A percentile compares a stretch with the other conserved stretches of the same genome.
Conservation (phyloP, 2,888 invertebrate genomes). For the Panopea generosa region DNA sequence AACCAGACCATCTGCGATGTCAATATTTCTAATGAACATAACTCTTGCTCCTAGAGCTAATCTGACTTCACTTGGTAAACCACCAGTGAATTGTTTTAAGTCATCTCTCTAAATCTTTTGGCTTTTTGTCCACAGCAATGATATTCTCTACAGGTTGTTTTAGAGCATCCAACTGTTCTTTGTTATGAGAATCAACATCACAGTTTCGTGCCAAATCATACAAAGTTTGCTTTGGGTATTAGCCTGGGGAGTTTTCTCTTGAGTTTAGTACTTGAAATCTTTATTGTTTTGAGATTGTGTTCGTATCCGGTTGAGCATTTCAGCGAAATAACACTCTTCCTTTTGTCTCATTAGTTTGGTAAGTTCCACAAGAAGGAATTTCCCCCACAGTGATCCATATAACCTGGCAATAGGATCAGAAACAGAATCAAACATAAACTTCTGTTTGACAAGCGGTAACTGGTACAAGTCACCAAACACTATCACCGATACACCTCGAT, state of each 20-base stretch:
- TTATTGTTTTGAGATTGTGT: constrained; percentile 18
- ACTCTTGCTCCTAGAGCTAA: constrained; percentile 42
- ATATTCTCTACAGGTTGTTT: constrained; percentile 3
- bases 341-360: constrained; percentile 30
- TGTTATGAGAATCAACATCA: constrained; percentile 34
- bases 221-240: constrained; percentile 10
- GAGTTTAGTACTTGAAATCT: constrained; percentile 29
- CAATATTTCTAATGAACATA: constrained; percentile 50
- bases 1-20: constrained; percentile 53
- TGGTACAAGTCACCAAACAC: constrained; percentile 51
- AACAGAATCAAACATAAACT: constrained; percentile 37
- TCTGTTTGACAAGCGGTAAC: constrained; percentile 41
- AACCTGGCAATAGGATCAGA: constrained; percentile 10
- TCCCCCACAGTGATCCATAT: constrained; percentile 4
- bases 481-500: constrained; percentile 50
- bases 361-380: constrained; percentile 9
- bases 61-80: constrained; percentile 12
- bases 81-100: constrained; percentile 27
- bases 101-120: constrained; percentile 16
- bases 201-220: constrained; percentile 36
- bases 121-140: constrained; percentile 37
- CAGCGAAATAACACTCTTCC: constrained; percentile 31
- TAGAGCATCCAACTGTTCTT: constrained; percentile 8
- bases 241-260: not conserved
- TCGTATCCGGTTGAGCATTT: constrained; percentile 33